phyloP scores from a whole-genome alignment of 2,113 vertebrate species.

The Macrotis lagotis region DNA sequence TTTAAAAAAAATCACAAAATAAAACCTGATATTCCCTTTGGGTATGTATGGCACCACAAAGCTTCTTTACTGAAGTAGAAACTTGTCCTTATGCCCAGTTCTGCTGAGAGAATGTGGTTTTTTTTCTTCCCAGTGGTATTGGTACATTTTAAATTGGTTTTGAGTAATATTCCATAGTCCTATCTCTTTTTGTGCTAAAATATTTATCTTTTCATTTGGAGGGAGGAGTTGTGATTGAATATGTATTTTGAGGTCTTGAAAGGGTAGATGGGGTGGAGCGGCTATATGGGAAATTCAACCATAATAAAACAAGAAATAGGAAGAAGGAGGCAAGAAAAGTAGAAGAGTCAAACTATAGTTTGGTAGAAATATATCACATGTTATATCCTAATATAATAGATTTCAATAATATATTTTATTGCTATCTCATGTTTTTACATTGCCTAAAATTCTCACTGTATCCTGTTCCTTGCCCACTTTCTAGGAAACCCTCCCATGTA shows the following conservation, averaged over 20 bases:
- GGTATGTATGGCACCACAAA: background rate
- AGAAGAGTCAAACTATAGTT: background rate
- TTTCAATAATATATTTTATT: background rate
- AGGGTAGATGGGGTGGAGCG: background rate
- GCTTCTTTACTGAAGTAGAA: background rate
- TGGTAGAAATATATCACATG: too few relatives aligned
- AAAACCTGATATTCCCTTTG: background rate
- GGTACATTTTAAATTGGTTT: background rate
- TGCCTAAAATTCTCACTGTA: background rate
- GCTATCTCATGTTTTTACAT: background rate
- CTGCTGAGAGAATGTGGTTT: conserved; percentile 8
- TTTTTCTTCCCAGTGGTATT: background rate
- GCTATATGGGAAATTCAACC: background rate
- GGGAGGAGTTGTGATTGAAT: background rate
- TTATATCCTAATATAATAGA: background rate
- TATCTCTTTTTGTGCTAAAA: conserved; percentile 2
- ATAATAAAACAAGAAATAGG: background rate
- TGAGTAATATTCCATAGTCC: background rate
- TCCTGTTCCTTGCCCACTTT: background rate
- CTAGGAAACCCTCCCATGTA: background rate
- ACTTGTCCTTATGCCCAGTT: background rate
- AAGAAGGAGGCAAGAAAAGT: background rate
- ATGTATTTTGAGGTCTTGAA: background rate
- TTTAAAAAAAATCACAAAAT: conserved; percentile 8
- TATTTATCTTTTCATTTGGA: background rate